Base-by-base conservation (phyloP, 2,797 vertebrate species). In the Amazona ochrocephala region DNA sequence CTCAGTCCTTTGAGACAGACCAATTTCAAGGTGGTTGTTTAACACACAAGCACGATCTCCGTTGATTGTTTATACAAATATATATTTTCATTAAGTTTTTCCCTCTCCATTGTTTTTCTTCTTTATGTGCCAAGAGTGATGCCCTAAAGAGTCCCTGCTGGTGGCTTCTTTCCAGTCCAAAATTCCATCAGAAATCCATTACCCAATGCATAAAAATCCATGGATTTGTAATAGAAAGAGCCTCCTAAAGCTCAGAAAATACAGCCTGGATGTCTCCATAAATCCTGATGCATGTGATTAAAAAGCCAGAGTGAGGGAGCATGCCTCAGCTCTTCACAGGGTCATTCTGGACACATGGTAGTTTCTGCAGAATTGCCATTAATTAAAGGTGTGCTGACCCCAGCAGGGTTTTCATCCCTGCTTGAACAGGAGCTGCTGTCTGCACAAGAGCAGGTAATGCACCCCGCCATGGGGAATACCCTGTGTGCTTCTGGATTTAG, bases 11-110 rank as follows among this genome's bases (percentile, higher is more conserved):
- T 94, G 96, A 97, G 95, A 97, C 94, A 96, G 97, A 94, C 95
- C 95, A 97, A 97, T 97, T 98, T 97, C 97, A 98, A 97, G 97
- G 97, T 98, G 92, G 96, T 97, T 97, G 96, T 97, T 98, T 96
- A 98, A 97, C 96, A 97, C 94, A 96, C 95, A 97, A 97, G 96
- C 89, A 37, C 72, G 92, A 94, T 93, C 93, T 93, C 96, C 34
- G 30, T 71, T 97, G 95, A 97, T 97, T 97, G 89, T 97, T 98
- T 97, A 95, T 97, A 96, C 96, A 97, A 97, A 97, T 94, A 97
- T 32, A 45, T 95, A 24, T 97, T 96, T 95, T 96, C 95, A 95
- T 95, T 96, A 96, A 84, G 71, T 68, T 96, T 93, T 66, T 68
- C 32, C 39, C 37, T 65, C 89, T 81, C 44, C 18, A 3, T 74